phyloP scores from a whole-genome alignment of 2,113 vertebrate genomes.

The Salvelinus sp. region DNA sequence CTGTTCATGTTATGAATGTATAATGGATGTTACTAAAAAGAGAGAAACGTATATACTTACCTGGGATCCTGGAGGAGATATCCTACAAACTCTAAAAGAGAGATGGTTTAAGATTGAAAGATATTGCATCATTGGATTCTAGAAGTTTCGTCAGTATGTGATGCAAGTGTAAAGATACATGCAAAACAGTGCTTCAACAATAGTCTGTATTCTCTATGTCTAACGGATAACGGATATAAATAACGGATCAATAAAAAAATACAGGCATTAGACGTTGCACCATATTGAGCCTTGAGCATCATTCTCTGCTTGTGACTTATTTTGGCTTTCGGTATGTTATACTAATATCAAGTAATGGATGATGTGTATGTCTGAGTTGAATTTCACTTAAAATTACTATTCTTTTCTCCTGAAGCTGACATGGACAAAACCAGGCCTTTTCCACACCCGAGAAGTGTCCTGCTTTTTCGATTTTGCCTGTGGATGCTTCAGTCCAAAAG shows the following conservation, averaged over 20 bases:
- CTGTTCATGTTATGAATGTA: too few species aligned
- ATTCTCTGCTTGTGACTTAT: neutral
- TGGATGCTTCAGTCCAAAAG: too few species aligned
- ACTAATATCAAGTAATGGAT: neutral
- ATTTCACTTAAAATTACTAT: neutral
- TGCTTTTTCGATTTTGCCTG: too few species aligned
- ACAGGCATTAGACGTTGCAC: neutral
- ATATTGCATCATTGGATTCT: too few species aligned
- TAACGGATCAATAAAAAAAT: neutral
- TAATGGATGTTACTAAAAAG: too few species aligned
- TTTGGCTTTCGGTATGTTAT: too few species aligned
- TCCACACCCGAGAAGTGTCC: too few species aligned
- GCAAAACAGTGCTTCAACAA: neutral
- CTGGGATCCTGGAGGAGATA: neutral
- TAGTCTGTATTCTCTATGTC: neutral
- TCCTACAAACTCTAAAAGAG: slow-evolving; percentile 1
- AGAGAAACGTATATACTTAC: neutral
- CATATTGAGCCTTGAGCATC: neutral
- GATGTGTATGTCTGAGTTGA: neutral
- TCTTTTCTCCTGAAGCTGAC: neutral
- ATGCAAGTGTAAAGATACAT: neutral
- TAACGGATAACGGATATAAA: neutral
- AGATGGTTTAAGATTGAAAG: too few species aligned
- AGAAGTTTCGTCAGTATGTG: neutral
- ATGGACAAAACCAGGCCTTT: slow-evolving; percentile 19